Base-by-base conservation (phyloP, 2,888 invertebrate species). In the Drosophila nigricruria region DNA sequence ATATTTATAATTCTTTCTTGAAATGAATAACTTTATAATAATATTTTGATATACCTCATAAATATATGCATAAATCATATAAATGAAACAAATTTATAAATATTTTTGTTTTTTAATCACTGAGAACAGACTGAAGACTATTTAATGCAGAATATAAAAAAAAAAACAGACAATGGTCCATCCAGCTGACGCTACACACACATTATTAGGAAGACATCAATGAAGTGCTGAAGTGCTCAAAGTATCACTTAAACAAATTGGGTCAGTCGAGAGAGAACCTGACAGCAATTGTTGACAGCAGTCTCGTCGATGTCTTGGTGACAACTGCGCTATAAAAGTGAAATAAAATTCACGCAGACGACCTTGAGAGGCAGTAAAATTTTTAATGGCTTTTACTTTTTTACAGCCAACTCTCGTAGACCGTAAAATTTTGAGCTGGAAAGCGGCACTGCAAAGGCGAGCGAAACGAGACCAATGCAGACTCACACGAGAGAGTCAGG, bases 381-480 rank as follows among this genome's bases (percentile, higher is more conserved):
- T 91, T 90, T 91, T 92, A 92, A 92, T 91, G 91, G 91, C 91
- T 92, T 89, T 92, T 89, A 91, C 91, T 92, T 92, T 91, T 92
- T 91, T 92, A 90, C 84, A 77, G 77, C 82, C 83, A 89, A 70
- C 78, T 82, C 73, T 88, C 71, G 88, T 70, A 89, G 82, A 81
- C 78, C 80, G 74, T 85, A 77, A 84, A 77, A 76, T 70, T 64
- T 70, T 59, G 65, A 78, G 62, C 81, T 71, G 87, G 50, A 47
- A 63, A 67, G 61, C 70, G 66, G 80, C 77, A 68, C 72, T 68
- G 68, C 59, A 53, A 58, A 73, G 64, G 50, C 47, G 62, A 49
- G 52, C 70, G 57, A 79, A 30, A 8, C 57, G 63, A 67, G 61
- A 63, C 43, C 50, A 54, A 25, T 6, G n/a, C 49, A 53, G 58